These are phyloP conservation scores for Oreochromis grahami DNA, from an alignment of 2,797 vertebrate species.

Conservation along the genomic window DNA sequence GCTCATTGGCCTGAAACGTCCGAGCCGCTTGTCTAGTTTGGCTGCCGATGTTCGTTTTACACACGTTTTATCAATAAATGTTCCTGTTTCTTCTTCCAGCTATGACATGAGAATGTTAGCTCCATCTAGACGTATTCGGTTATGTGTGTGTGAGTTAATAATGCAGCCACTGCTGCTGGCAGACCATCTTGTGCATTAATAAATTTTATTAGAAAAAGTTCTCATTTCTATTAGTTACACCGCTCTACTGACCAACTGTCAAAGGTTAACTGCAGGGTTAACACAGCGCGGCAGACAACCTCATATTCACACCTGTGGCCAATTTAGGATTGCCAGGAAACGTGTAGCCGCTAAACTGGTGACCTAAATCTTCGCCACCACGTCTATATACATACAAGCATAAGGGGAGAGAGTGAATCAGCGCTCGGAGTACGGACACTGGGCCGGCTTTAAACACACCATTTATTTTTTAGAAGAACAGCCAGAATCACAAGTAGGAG, in stretches of 20 bases:
- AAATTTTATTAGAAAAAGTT: background rate
- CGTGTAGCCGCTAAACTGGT: no score
- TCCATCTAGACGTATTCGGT: background rate
- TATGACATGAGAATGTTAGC: background rate
- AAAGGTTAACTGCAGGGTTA: background rate
- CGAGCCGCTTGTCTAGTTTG: background rate
- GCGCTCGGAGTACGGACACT: no score
- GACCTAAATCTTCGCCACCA: no score
- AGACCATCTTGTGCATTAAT: background rate
- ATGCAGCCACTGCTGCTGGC: background rate
- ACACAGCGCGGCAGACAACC: background rate
- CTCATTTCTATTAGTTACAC: background rate
- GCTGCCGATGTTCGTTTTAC: background rate
- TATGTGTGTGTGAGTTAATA: background rate
- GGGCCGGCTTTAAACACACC: no score
- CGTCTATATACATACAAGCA: no score
- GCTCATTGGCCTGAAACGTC: background rate
- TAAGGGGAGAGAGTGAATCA: no score
- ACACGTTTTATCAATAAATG: background rate
- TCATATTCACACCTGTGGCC: background rate
- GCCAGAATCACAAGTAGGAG: no score
- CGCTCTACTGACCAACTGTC: background rate
- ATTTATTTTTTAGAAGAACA: no score
- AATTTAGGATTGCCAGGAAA: background rate
- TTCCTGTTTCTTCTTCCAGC: background rate